Base-by-base conservation (phyloP, 2,797 vertebrate genomes). In the Gymnoscopelus microlampas region DNA sequence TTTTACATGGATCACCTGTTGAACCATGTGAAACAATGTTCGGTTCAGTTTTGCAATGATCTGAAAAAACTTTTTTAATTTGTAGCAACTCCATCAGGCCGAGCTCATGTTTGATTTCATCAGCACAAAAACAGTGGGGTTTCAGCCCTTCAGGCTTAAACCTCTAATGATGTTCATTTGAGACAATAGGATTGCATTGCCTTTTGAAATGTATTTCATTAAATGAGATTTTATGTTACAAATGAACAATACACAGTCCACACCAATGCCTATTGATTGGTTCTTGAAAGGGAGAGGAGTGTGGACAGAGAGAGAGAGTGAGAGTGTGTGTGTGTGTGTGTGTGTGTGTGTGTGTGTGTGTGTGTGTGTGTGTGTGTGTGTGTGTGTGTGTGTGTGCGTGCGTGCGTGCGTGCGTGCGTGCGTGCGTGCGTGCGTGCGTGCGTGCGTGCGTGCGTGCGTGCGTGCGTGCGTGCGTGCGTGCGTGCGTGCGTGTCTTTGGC, bases 221-320 rank as follows among this genome's bases (percentile, higher is more conserved):
- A 69, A 50, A 12, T 6, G 12, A 19, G 11, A 9, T 66, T 75
- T 78, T 47, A 51, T 74, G 49, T 67, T 62, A 35, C 3, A 63
- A 1, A 73, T 70, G 53, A 76, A 63, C 65, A 73, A 48, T 26
- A 11, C 19, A 4, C 19, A 44, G 2, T 44, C 70, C 2, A 1
- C 8, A 39, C 23, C 12, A 56, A 11, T 12, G 15, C n/a, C 10
- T 74, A 35, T 39, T 19, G 19, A 19, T 1, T 19, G 19, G 19
- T 19, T 19, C 19, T 19, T 19, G 19, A n/a, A n/a, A n/a, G n/a
- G 19, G 19, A 1, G 57, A 26, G 48, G 2, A 62, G 11, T 14
- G 5, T 53, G 53, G 19, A 50, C 12, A 68, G 50, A 73, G 47
- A 60, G 49, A 61, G 53, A 47, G 53, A 56, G 54, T 4, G 54